Base-by-base conservation (phyloP, 2,113 vertebrate genomes). In the Actenoides hombroni region DNA sequence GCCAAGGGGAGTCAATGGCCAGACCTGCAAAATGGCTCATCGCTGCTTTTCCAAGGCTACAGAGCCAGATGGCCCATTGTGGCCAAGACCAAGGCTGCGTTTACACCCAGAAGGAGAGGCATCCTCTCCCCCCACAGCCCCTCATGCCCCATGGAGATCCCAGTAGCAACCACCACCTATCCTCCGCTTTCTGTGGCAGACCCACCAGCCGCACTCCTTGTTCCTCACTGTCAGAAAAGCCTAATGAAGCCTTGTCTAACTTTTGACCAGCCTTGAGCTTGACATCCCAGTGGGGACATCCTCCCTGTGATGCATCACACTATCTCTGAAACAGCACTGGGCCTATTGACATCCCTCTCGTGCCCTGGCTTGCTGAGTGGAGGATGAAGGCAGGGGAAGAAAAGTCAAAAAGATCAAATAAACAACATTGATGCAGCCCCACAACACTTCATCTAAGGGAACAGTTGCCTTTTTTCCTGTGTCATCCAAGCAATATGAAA, bases 281-380 rank as follows among this genome's bases (percentile, higher is more conserved):
- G 86, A 40, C 0, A 0, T 44, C 31, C 15, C 37, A 11, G 18
- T 6, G 13, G 23, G 37, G 84, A 40, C 0, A 0, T 63, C 7
- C 11, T 67, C 49, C 15, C 5, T 37, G 16, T 46, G 37, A n/a
- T 16, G 31, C 39, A 75, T 39, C 37, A 40, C 21, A 6, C 24
- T 37, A 13, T 40, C 37, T 91, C 46, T 63, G 68, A 51, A 67
- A 89, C 14, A 80, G 21, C 11, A 11, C 26, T 21, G 48, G n/a
- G 17, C 26, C 33, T 77, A 9, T 49, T 4, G 26, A n/a, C 49
- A 86, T 0, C 18, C 11, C 23, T 60, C 15, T 25, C 8, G 37
- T 46, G 31, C 37, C 31, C 35, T 31, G 25, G 15, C 25, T 63
- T 96, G 16, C n/a, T 71, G 70, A 15, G 56, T 54, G 26, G 74